A percentile compares a stretch with the other conserved stretches of the same genome.
phyloP scores from a whole-genome alignment of 2,113 vertebrate genomes.

The Willisornis vidua region DNA sequence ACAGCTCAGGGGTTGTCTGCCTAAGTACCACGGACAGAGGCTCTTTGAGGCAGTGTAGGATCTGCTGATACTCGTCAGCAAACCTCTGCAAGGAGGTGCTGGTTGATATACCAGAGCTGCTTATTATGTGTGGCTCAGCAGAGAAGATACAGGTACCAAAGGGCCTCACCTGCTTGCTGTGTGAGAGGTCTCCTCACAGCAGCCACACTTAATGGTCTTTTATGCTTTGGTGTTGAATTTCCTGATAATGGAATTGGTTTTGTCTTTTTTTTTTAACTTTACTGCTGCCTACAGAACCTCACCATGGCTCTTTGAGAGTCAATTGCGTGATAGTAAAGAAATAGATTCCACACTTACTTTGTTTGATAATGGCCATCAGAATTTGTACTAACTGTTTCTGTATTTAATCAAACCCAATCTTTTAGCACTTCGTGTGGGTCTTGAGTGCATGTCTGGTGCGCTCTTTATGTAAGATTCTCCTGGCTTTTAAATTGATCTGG shows the following conservation, averaged over 20 bases:
- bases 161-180: neutral
- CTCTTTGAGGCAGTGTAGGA: neutral
- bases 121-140: neutral
- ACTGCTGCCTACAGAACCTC: neutral
- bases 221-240: neutral
- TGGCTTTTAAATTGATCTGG: neutral
- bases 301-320: neutral
- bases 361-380: neutral
- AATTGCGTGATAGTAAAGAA: neutral
- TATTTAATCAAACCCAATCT: neutral
- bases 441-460: neutral
- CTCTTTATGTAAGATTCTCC: neutral
- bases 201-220: neutral
- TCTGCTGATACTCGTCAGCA: rapidly evolving
- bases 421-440: neutral
- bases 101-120: neutral
- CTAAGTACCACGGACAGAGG: constrained; percentile 50
- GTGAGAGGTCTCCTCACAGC: neutral
- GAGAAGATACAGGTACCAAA: neutral
- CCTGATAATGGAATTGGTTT: neutral
- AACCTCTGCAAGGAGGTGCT: neutral
- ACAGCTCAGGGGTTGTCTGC: neutral
- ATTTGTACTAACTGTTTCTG: neutral
- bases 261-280: neutral
- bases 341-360: neutral